Evolutionary conservation across 2,113 vertebrate species (phyloP), one percentile per base, ranked within the genome.

Genomic region (Halichoeres trimaculatus): DNA sequence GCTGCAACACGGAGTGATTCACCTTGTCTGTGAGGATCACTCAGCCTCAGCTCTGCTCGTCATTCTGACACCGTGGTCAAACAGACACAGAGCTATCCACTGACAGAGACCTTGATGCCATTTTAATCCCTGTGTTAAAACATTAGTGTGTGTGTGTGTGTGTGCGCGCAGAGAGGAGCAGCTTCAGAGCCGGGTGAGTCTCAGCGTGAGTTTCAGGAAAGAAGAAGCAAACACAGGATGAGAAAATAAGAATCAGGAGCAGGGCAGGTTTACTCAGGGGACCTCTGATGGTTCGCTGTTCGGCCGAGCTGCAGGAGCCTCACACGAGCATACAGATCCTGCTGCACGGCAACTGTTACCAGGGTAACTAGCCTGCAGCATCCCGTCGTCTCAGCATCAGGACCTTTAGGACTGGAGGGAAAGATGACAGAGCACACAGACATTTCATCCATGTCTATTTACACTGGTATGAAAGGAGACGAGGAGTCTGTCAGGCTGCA

Each of bases 321-420:
- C 82, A 90, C 66, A 89, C 83, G 82, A 65, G 82, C 60, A 30
- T 6, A 30, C 30, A 6, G 30, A 30, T 30, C 30, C 30, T 30
- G 30, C 30, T 30, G 30, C 30, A 30, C 30, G 6, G 30, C 30
- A 30, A 30, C 91, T 85, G 95, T 97, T 96, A 96, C 95, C 94
- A 91, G 76, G 91, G 94, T 92, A 96, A 96, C 95, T 70, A 92
- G 94, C 92, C 92, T 85, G 86, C 91, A 93, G 91, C 91, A 88
- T 91, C 93, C 92, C 78, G 85, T 91, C 78, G 85, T 84, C 91
- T 79, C 64, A 91, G 94, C 93, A 88, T 93, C 94, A 70, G 88
- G 81, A 97, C 95, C 97, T 96, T 91, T 94, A 88, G 92, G 90
- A 93, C 88, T 93, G 95, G 94, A 95, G 94, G 92, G 93, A 94